Evolutionary conservation across 1,140 invertebrate species (phyloP).

Genomic region (Euwallacea fornicatus): DNA sequence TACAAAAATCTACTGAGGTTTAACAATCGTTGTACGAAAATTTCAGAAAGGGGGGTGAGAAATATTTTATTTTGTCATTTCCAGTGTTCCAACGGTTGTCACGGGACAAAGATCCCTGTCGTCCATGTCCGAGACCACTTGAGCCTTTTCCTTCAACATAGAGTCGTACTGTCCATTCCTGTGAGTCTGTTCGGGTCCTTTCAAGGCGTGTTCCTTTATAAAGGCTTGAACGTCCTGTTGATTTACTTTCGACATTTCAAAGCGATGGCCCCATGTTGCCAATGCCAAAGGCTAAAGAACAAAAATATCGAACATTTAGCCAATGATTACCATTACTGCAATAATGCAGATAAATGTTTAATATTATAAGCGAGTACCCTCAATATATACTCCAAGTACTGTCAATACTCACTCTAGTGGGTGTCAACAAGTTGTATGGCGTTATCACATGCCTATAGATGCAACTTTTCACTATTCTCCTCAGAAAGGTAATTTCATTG

Average conservation of each 20-base stretch:
- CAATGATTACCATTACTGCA: constrained; percentile 12
- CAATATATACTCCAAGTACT: neutral
- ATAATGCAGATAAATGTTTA: constrained; percentile 1
- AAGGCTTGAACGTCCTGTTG: constrained; percentile 61
- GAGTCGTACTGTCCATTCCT: constrained; percentile 64
- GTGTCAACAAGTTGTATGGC: constrained; percentile 65
- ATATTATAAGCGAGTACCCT: neutral
- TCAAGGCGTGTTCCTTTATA: constrained; percentile 67
- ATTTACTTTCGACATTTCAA: constrained; percentile 73
- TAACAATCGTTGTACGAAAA: too few species aligned
- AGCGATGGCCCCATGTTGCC: constrained; percentile 73
- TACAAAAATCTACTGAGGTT: too few species aligned
- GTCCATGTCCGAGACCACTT: constrained; percentile 57
- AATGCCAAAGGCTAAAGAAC: constrained; percentile 71
- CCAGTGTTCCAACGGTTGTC: too few species aligned
- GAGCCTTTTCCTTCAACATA: constrained; percentile 53
- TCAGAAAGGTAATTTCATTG: constrained; percentile 65
- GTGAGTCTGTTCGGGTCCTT: constrained; percentile 65
- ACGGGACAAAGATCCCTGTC: constrained; percentile 59
- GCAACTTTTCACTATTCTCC: constrained; percentile 68
- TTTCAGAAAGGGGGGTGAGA: too few species aligned
- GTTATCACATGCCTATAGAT: constrained; percentile 80
- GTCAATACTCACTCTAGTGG: constrained; percentile 61
- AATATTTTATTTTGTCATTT: too few species aligned
- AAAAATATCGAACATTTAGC: constrained; percentile 27